Evolutionary conservation across 37 sponge, comb jelly and placozoan species (phyloP).

Genomic region (Crambe crambe): DNA sequence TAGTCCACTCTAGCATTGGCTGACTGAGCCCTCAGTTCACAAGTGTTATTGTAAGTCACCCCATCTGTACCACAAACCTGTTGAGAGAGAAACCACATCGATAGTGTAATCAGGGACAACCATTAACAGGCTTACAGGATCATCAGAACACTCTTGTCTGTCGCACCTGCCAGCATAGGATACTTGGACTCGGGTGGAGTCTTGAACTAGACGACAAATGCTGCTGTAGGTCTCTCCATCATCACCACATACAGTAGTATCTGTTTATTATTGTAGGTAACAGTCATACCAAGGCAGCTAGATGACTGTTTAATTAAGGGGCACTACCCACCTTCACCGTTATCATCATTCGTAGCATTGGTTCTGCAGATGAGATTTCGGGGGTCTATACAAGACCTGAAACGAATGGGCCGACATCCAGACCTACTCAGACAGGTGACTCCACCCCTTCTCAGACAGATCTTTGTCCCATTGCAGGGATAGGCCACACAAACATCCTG

Average conservation of each 20-base stretch:
- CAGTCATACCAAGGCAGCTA: neutral
- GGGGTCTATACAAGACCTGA: neutral
- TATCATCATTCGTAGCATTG: no score
- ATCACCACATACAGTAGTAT: neutral
- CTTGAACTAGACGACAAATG: neutral
- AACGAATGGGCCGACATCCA: neutral
- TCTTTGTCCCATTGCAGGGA: neutral
- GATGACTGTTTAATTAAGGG: neutral
- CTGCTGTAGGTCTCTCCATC: neutral
- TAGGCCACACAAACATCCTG: conserved; percentile 3
- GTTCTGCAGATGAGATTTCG: neutral
- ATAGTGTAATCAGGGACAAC: neutral
- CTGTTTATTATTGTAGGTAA: neutral
- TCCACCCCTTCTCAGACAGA: conserved; percentile 1
- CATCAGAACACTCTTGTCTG: neutral
- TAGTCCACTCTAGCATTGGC: conserved; percentile 1
- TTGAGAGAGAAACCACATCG: neutral
- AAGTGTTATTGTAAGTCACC: neutral
- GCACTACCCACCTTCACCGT: no score
- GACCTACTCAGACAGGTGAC: neutral
- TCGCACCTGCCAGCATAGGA: neutral
- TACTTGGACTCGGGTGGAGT: neutral
- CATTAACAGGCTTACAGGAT: neutral
- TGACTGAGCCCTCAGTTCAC: neutral
- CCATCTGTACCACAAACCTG: conserved; percentile 12